Evolutionary conservation across 2,113 vertebrate species (phyloP), one percentile per base, ranked within the genome.

Genomic region (Vimba vimba): DNA sequence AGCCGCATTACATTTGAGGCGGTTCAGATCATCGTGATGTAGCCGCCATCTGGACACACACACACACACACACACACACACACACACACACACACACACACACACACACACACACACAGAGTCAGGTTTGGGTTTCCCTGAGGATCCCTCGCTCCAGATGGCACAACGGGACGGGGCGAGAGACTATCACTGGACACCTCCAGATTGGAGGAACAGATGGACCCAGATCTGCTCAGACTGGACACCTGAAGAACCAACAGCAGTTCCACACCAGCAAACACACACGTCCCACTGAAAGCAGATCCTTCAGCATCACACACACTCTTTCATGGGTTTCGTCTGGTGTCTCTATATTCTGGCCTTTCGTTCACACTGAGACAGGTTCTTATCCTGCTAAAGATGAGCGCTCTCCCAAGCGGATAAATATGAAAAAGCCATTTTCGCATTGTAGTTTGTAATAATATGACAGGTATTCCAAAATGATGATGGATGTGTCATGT

Each of bases 171-270:
- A 74, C 19, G 17, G 30, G 11, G 10, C n/a, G 64, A 39, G 62
- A 30, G 19, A 57, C 25, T 10, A 33, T 9, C 52, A 10, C 81
- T 52, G 33, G 39, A 71, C 9, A 30, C 6, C 30, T 43, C 68
- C 87, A 86, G 87, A 86, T 86, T 84, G 85, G 47, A 74, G 45
- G 57, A 80, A n/a, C 87, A 90, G 85, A 88, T 87, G 87, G 85
- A 62, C 21, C 8, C 13, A 45, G 71, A 60, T 23, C 74, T 76
- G 74, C 74, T 30, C 30, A 6, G 6, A 19, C 55, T 21, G 55
- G 21, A 57, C 55, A 21, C 66, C 64, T 33, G 64, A 19, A 33
- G 64, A 8, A 68, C 64, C 64, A 68, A 25, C 59, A 60, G n/a
- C 59, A n/a, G 59, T 11, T 25, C n/a, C 4, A 25, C 59, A 33